phyloP scores from a whole-genome alignment of 2,113 vertebrate species.

The Dasyornis broadbenti region DNA sequence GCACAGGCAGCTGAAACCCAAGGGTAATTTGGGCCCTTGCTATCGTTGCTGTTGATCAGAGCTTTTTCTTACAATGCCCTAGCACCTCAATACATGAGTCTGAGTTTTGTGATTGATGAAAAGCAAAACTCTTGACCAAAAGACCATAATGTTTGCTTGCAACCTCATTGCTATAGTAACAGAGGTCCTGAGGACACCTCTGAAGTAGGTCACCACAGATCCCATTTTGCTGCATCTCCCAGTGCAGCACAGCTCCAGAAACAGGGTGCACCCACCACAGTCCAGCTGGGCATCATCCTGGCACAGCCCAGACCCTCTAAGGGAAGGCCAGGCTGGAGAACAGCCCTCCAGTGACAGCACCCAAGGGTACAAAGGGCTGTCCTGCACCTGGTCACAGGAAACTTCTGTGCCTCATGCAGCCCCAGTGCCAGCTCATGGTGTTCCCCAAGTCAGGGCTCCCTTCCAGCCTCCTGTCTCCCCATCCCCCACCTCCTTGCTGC shows the following conservation, averaged over 20 bases:
- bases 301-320: neutral
- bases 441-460: conserved; percentile 12
- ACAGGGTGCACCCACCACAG: no score
- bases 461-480: conserved; percentile 51
- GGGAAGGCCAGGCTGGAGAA: neutral
- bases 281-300: fast-evolving
- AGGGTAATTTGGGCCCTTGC: neutral
- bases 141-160: neutral
- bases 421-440: neutral
- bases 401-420: neutral
- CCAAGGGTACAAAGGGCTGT: neutral
- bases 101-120: neutral
- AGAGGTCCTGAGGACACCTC: conserved; percentile 10
- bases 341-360: neutral
- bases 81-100: neutral
- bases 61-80: neutral
- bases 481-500: conserved; percentile 21
- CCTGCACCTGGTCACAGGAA: neutral
- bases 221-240: neutral
- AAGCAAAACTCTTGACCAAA: conserved; percentile 33
- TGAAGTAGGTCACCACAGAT: neutral
- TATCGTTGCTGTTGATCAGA: neutral
- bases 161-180: conserved; percentile 35
- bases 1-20: fast-evolving
- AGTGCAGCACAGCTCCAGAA: neutral